Base-by-base conservation (phyloP, 92 coral and sea anemone species). In the Epizoanthus rinbou region DNA sequence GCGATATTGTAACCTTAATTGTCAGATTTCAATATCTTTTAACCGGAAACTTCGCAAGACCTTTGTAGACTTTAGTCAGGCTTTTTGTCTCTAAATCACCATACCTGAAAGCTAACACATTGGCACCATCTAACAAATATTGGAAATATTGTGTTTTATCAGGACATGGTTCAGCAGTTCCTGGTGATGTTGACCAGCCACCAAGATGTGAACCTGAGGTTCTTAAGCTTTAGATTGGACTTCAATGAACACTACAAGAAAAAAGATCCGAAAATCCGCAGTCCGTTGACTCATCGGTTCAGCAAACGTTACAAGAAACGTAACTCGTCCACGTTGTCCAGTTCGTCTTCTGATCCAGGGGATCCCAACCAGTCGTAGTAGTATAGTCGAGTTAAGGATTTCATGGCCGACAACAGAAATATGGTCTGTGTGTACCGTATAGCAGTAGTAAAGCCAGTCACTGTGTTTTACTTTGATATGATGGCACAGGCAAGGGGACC, bases 171-270 rank as follows among this genome's bases (percentile, higher is more conserved):
- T 5, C 98, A 94, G 63, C 97, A 97, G 87, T 97, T 97, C 85
- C 91, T 97, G 31, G 91, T 97, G 90, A 97, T 94, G 97, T 70
- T 97, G 22, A 97, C 99, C 60, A 97, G 95, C 73, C 99, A 97
- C 75, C 98, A 94, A 80, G 99, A 97, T 72, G 95, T 91, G 83
- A 97, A 93, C 85, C 88, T 97, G n/a, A 88, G 99, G 64, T 94
- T 94, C 80, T 88, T 97, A 11, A 97, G 99, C 84, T 97, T 97
- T 74, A 89, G 99, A 37, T 90, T 97, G 60, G 99, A 97, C 89
- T 97, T 97, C 89, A 97, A 97, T 57, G 99, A 97, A 82, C 99
- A 97, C 86, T 97, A 97, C 98, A 97, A 97, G 90, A 94, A 94
- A 35, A 91, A 92, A 59, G 99, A 97, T 25, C 99, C 99, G 39